phyloP scores from a whole-genome alignment of 2,888 invertebrate genomes.

The Philaethria dido region DNA sequence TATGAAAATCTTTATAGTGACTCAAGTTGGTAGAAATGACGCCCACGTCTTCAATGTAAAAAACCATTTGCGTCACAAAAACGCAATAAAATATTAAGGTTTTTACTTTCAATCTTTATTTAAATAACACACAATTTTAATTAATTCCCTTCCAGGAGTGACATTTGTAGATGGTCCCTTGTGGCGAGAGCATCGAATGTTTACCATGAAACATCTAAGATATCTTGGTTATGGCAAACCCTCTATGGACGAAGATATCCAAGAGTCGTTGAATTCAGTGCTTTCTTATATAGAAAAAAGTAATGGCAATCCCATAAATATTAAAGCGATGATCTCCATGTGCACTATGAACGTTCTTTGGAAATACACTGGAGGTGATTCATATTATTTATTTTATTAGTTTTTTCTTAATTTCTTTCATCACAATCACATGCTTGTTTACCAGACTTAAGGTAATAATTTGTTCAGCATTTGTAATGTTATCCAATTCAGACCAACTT shows the following conservation, averaged over 20 bases:
- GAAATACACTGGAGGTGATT: conserved; percentile 87
- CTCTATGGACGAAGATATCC: conserved; percentile 84
- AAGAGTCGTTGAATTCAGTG: conserved; percentile 81
- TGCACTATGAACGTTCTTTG: conserved; percentile 88
- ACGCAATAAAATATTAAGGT: neutral
- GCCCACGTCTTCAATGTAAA: no score
- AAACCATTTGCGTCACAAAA: neutral
- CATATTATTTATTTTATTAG: conserved; percentile 10
- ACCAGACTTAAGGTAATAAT: neutral
- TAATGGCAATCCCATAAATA: conserved; percentile 65
- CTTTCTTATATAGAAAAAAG: conserved; percentile 68
- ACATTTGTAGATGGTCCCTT: conserved; percentile 87
- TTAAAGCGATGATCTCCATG: conserved; percentile 83
- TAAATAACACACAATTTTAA: neutral
- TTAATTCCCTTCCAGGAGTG: conserved; percentile 74
- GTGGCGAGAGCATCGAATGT: conserved; percentile 87
- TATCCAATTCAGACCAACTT: neutral
- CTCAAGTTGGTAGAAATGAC: no score
- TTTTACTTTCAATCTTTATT: neutral
- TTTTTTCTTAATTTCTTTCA: neutral
- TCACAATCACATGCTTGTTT: neutral
- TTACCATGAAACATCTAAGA: conserved; percentile 86
- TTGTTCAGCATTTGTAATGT: neutral
- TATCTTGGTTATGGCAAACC: conserved; percentile 86
- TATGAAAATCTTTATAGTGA: no score